Conservation (phyloP, 1,140 invertebrate species). For the Pseudomyrmex pallidus region DNA sequence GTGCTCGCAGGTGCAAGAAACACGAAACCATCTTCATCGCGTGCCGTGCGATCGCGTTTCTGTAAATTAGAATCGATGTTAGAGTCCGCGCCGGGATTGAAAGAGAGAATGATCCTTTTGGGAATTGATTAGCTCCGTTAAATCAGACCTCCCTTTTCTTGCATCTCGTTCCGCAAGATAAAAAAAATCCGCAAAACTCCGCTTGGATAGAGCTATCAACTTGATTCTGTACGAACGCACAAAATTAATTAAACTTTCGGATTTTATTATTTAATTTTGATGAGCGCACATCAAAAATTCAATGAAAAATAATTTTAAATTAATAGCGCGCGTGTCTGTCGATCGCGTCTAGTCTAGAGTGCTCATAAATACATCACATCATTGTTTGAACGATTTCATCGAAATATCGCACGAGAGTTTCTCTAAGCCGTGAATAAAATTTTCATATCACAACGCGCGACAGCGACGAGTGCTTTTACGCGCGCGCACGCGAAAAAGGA, state of each 20-base stretch:
- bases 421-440: slow-evolving; percentile 32
- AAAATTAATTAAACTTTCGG: not conserved
- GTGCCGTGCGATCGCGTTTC: slow-evolving; percentile 55
- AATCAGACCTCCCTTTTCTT: not conserved
- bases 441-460: slow-evolving; percentile 37
- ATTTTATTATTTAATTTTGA: not conserved
- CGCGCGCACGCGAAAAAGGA: slow-evolving; percentile 26
- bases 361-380: not conserved
- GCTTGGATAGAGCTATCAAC: not conserved
- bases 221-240: not conserved
- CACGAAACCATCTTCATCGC: slow-evolving; percentile 56
- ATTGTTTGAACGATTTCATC: not conserved
- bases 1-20: slow-evolving; percentile 57
- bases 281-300: not conserved
- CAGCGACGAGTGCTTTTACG: slow-evolving; percentile 38
- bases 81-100: slow-evolving; percentile 1
- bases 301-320: not conserved
- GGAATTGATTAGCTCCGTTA: slow-evolving; percentile 38
- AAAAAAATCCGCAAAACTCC: not conserved
- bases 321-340: not conserved
- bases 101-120: slow-evolving; percentile 29
- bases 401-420: slow-evolving; percentile 26
- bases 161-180: not conserved
- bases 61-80: slow-evolving; percentile 54
- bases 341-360: no score